Evolutionary conservation across 92 coral and sea anemone genomes (phyloP).

Genomic region (Zoanthus solanderi): DNA sequence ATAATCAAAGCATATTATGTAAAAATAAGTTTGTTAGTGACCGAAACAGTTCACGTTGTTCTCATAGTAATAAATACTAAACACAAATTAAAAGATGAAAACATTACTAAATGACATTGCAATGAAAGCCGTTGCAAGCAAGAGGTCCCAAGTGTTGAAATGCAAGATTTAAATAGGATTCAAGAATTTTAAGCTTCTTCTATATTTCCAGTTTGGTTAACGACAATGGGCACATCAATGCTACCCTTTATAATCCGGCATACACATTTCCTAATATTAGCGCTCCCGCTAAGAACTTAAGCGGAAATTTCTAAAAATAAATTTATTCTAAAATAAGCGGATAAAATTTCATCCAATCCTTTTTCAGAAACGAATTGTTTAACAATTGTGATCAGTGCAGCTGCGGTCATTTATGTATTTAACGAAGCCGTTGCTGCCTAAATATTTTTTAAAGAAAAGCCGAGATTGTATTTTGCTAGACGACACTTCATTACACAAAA

Average conservation of each 20-base stretch:
- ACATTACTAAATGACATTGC: neutral
- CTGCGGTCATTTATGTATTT: no score
- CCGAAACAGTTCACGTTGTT: neutral
- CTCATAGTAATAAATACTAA: no score
- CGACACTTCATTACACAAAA: no score
- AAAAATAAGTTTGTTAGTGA: neutral
- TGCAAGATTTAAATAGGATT: neutral
- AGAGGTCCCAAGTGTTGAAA: neutral
- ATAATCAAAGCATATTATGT: neutral
- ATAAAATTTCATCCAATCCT: neutral
- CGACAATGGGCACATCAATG: neutral
- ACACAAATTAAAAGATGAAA: no score
- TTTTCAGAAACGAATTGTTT: neutral
- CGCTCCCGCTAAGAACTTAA: conserved; percentile 35
- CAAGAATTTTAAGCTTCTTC: conserved; percentile 2
- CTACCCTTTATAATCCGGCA: neutral
- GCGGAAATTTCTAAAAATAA: conserved; percentile 14
- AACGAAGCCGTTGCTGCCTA: no score
- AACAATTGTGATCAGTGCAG: no score
- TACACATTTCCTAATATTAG: conserved; percentile 5
- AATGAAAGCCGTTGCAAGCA: neutral
- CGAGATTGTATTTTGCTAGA: no score
- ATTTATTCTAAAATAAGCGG: conserved; percentile 1
- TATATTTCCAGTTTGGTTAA: neutral
- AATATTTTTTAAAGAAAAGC: no score